Base-by-base conservation (phyloP, 2,888 invertebrate species). In the Pheosia gnoma region DNA sequence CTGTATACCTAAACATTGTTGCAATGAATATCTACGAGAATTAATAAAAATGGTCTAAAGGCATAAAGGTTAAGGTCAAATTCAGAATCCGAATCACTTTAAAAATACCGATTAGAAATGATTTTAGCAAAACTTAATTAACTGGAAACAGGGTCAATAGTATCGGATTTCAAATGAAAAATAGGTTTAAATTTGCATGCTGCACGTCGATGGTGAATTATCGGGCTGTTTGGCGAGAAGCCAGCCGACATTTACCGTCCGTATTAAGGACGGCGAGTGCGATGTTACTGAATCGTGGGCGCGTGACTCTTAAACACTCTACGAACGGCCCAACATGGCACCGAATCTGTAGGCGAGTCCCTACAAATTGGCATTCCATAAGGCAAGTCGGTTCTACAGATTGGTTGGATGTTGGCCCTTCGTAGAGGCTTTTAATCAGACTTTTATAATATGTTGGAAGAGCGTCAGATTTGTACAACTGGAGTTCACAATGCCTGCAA, bases 161-260 rank as follows among this genome's bases (percentile, higher is more conserved):
- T 61, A 75, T 65, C 64, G 72, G 74, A 80, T 78, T 77, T 78
- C 74, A 79, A 82, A 73, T 81, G 79, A 83, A 84, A 85, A 83
- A 82, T 82, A 83, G 77, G 79, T 77, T 76, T 77, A 85, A 86
- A 86, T 87, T 86, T 87, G 84, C 84, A 84, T 86, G 85, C 82
- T 82, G 82, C 84, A 78, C 84, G 81, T 86, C 83, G 85, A 83
- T 84, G 83, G 81, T 88, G 85, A 89, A 87, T 89, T 88, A 88
- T 86, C 83, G 85, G 79, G 79, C 80, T 84, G 82, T 82, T 89
- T 89, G 89, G 89, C 89, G 78, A 68, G 65, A 66, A 69, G 87
- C 89, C 89, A 89, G 83, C 75, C 77, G 81, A 80, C 84, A 79
- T 83, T 83, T 81, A 84, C 82, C 81, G 77, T 73, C 75, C 78